These are phyloP conservation scores for Neria commutata DNA, from an alignment of 2,888 invertebrate genomes.

Conservation along the genomic window DNA sequence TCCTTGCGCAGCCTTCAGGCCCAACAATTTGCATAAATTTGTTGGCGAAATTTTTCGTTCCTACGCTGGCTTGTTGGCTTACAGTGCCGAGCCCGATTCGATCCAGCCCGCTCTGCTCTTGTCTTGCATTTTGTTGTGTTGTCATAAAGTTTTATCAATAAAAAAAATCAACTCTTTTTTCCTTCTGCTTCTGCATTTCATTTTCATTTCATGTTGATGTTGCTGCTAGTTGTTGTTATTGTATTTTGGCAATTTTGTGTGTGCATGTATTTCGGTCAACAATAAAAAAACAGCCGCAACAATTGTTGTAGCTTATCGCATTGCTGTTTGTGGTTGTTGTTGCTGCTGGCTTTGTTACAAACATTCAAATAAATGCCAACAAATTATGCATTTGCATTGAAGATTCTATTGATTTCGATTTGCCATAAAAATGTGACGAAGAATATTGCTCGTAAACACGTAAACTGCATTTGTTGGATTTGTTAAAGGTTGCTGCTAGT, in stretches of 20 bases:
- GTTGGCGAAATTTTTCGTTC: no score
- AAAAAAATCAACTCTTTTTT: conserved; percentile 38
- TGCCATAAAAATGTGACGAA: background rate
- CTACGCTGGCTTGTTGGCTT: no score
- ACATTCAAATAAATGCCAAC: background rate
- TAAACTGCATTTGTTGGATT: conserved; percentile 15
- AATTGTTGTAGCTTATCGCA: background rate
- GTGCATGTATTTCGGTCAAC: conserved; percentile 45
- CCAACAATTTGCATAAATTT: no score
- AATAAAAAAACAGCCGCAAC: conserved; percentile 36
- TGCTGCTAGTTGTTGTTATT: no score
- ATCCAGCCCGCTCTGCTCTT: no score
- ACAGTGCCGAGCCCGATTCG: no score
- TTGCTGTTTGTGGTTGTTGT: conserved; percentile 1
- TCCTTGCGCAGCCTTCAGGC: no score
- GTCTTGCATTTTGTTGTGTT: conserved; percentile 31
- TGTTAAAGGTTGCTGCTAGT: background rate
- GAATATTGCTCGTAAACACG: conserved; percentile 30
- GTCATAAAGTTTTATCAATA: conserved; percentile 54
- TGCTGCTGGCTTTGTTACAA: background rate
- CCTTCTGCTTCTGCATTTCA: conserved; percentile 19
- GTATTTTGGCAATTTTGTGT: conserved; percentile 30
- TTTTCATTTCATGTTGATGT: conserved; percentile 6
- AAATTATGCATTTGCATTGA: conserved; percentile 13
- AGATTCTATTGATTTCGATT: conserved; percentile 8